Base-by-base conservation (phyloP, 2,888 invertebrate genomes). In the Callinectes sapidus region DNA sequence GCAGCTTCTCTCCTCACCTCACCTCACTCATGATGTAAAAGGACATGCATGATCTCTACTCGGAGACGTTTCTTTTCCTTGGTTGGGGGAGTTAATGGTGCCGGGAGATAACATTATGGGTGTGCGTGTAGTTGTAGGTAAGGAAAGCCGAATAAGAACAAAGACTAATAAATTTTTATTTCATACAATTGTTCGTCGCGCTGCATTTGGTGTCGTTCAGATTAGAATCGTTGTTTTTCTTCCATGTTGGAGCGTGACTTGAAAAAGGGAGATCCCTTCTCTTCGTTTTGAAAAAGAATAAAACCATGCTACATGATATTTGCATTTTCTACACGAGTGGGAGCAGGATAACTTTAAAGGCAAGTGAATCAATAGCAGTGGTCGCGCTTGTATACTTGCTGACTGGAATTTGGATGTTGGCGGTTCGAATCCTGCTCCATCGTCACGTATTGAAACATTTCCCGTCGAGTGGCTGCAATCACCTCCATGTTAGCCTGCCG, bases 341-440 rank as follows among this genome's bases (percentile, higher is more conserved):
- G 81, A 81, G 81, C 81, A 81, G 81, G 81, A 81, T 81, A 81
- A 32, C 81, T 81, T 81, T 81, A 81, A 35, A 71, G 28, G 35
- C n/a, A 35, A 81, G 81, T 81, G 81, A 81, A 81, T 81, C 81
- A 81, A 81, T 81, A 81, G 81, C 35, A 32, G 81, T 81, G 81
- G 81, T 32, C 81, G 35, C 16, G 81, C 35, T 35, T 81, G 81
- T 81, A 35, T 81, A 35, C 35, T 81, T 81, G 81, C 14, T 81
- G 81, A 35, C 32, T 81, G 81, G 81, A 81, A 81, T 81, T 81
- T 81, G n/a, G 35, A 81, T 16, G 16, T 16, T 81, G 32, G 32
- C 32, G 32, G 35, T 81, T 35, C 81, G 35, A 35, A 35, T 35
- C 35, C 81, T 81, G 14, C 35, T 32, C 81, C 2, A 81, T 5